phyloP scores from a whole-genome alignment of 37 sponge, comb jelly and placozoan genomes.

The Mnemiopsis leidyi region DNA sequence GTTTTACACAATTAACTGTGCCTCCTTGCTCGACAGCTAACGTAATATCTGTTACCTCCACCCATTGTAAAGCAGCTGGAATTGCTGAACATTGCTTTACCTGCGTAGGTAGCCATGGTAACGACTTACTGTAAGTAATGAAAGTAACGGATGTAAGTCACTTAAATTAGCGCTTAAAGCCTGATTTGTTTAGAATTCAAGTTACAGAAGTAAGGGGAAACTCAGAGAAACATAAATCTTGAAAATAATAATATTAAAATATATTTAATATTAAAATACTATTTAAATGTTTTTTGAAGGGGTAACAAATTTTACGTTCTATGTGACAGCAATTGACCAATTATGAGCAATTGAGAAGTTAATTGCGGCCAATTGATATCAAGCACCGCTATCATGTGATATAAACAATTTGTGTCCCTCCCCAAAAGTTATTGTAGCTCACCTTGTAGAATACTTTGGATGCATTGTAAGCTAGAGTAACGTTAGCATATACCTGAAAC shows the following conservation, averaged over 20 bases:
- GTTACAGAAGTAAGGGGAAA: no score
- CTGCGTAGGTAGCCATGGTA: background rate
- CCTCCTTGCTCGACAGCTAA: background rate
- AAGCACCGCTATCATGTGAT: background rate
- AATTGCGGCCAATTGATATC: no score
- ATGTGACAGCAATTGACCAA: no score
- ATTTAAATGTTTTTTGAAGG: no score
- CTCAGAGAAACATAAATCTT: no score
- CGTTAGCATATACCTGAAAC: background rate
- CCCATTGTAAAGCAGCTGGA: background rate
- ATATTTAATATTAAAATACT: background rate
- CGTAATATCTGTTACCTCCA: constrained; percentile 23
- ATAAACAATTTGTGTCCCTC: background rate
- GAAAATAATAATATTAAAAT: no score
- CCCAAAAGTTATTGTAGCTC: background rate
- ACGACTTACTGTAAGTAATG: no score
- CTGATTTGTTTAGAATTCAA: no score
- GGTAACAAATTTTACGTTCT: no score
- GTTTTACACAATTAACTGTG: constrained; percentile 22
- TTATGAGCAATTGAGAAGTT: no score
- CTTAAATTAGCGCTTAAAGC: no score
- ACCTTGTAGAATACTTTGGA: background rate
- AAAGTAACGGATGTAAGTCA: no score
- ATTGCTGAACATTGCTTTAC: constrained; percentile 33
- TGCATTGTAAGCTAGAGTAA: background rate